phyloP scores from a whole-genome alignment of 2,797 vertebrate genomes.

The Acipenser transmontanus region DNA sequence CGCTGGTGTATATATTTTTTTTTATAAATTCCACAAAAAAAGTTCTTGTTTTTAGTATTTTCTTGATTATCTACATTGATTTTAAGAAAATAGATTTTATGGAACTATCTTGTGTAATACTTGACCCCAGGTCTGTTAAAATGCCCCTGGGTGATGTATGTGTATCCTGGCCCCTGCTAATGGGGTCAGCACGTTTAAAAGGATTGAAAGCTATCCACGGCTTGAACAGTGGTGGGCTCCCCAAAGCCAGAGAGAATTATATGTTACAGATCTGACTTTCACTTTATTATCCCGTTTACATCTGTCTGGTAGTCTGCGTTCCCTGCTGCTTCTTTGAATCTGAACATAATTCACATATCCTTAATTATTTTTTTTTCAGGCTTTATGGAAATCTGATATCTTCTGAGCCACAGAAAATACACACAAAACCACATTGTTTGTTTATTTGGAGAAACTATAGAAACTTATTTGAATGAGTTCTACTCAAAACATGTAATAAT shows the following conservation, averaged over 20 bases:
- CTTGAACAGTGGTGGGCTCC: slow-evolving; percentile 28
- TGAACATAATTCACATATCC: slow-evolving; percentile 19
- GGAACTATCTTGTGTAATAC: too few relatives aligned
- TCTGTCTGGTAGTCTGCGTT: slow-evolving; percentile 45
- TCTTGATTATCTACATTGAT: background rate
- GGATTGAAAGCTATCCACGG: slow-evolving; percentile 32
- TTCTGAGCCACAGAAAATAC: too few relatives aligned
- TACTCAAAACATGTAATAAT: too few relatives aligned
- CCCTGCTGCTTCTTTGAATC: slow-evolving; percentile 50
- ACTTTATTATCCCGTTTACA: slow-evolving; percentile 58
- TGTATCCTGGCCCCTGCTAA: slow-evolving; percentile 41
- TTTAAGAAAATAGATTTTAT: too few relatives aligned
- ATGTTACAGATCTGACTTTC: slow-evolving; percentile 35
- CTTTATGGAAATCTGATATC: too few relatives aligned
- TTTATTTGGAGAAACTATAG: too few relatives aligned
- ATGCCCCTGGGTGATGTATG: slow-evolving; percentile 36
- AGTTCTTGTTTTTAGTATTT: too few relatives aligned
- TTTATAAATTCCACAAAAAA: too few relatives aligned
- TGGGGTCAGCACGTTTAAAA: slow-evolving; percentile 36
- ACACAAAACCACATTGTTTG: too few relatives aligned
- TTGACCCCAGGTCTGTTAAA: background rate
- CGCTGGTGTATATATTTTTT: too few relatives aligned
- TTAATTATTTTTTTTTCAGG: background rate
- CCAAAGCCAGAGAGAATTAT: slow-evolving; percentile 26
- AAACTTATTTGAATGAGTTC: too few relatives aligned